Evolutionary conservation across 1,140 invertebrate species (phyloP).

Genomic region (Heliothis virescens): DNA sequence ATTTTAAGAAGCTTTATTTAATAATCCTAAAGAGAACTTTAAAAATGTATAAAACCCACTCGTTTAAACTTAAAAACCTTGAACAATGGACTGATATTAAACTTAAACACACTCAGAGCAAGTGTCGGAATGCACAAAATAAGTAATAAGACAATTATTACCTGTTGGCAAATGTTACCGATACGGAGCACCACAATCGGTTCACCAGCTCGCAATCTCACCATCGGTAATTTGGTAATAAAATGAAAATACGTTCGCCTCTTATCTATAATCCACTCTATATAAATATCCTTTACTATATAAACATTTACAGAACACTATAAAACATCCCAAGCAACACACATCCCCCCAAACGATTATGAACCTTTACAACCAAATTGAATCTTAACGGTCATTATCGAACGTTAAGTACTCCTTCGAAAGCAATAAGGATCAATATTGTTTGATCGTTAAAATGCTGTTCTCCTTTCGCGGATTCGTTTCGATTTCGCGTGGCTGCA

Average conservation of each 20-base stretch:
- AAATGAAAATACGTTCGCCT: slow-evolving; percentile 84
- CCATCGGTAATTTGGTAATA: slow-evolving; percentile 86
- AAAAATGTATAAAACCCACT: neutral
- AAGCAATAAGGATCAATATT: slow-evolving; percentile 70
- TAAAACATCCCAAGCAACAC: slow-evolving; percentile 64
- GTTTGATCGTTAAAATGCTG: slow-evolving; percentile 57
- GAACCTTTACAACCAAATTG: slow-evolving; percentile 39
- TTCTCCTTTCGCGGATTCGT: slow-evolving; percentile 77
- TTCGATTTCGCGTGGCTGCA: slow-evolving; percentile 82
- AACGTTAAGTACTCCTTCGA: slow-evolving; percentile 47
- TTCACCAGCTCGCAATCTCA: slow-evolving; percentile 72
- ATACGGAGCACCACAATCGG: slow-evolving; percentile 76
- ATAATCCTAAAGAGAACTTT: no score
- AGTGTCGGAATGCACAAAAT: slow-evolving; percentile 80
- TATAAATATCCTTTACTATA: slow-evolving; percentile 80
- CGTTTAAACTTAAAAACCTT: neutral
- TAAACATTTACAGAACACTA: slow-evolving; percentile 68
- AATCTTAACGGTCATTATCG: slow-evolving; percentile 44
- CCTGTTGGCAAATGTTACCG: slow-evolving; percentile 81
- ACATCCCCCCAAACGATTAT: slow-evolving; percentile 27
- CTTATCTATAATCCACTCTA: slow-evolving; percentile 84
- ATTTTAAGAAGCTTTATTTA: no score
- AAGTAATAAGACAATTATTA: slow-evolving; percentile 75
- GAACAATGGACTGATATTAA: slow-evolving; percentile 27
- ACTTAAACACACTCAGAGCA: slow-evolving; percentile 47